phyloP scores from a whole-genome alignment of 2,797 vertebrate genomes.

The Corythornis leucogaster region DNA sequence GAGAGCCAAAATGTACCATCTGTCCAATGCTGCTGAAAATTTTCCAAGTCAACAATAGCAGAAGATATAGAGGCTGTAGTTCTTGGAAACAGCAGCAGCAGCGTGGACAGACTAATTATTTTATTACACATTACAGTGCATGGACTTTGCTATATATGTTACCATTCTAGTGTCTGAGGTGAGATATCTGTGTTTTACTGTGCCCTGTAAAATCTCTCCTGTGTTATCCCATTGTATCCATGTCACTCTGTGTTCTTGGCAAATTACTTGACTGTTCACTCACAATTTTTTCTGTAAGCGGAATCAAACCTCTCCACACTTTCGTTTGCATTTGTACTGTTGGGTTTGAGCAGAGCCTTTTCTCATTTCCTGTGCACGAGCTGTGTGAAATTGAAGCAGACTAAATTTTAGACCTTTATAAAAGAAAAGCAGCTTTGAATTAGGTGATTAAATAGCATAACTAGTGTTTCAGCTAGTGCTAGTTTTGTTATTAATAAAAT shows the following conservation, averaged over 20 bases:
- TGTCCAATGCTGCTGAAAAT: not conserved
- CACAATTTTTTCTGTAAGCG: not conserved
- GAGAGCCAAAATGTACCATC: not conserved
- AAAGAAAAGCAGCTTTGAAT: not conserved
- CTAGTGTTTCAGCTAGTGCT: not conserved
- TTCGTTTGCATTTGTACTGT: fast-evolving
- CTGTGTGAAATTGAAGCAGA: not conserved
- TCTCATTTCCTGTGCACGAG: not conserved
- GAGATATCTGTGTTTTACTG: not conserved
- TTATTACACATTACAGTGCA: not conserved
- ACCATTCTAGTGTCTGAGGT: not conserved
- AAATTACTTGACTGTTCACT: not conserved
- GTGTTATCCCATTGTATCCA: not conserved
- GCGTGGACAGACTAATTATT: not conserved
- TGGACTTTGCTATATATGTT: not conserved
- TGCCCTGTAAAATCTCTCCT: not conserved
- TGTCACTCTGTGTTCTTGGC: not conserved
- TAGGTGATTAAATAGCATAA: not conserved
- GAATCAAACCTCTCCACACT: not conserved
- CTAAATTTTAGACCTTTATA: not conserved
- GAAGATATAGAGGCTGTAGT: not conserved
- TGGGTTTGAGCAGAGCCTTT: not conserved
- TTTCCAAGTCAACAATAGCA: not conserved
- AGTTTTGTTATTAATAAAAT: not conserved
- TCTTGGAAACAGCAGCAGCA: not conserved